Evolutionary conservation across 2,888 invertebrate genomes (phyloP).

Genomic region (Chalcosyrphus nemorum): DNA sequence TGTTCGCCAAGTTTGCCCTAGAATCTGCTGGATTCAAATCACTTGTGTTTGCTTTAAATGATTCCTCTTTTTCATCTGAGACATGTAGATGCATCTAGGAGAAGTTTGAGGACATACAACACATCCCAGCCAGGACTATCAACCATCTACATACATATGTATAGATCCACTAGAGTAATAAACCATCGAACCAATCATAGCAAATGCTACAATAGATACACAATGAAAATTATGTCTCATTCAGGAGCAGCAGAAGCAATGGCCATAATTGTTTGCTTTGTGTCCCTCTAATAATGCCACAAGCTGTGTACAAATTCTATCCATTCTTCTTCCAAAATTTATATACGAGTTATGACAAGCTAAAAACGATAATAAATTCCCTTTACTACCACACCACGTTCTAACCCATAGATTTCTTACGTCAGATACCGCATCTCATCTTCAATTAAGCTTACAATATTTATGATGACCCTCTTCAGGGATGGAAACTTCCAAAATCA

Average conservation of each 20-base stretch:
- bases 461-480: slow-evolving; percentile 9
- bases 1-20: too few relatives aligned
- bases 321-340: background rate
- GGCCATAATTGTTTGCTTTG: background rate
- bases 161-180: too few relatives aligned
- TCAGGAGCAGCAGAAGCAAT: background rate
- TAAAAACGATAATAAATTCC: background rate
- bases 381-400: background rate
- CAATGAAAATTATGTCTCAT: background rate
- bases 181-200: too few relatives aligned
- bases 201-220: background rate
- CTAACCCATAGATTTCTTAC: background rate
- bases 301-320: background rate
- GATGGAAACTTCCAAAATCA: slow-evolving; percentile 21
- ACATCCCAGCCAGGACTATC: too few relatives aligned
- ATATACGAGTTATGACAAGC: background rate
- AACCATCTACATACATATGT: too few relatives aligned
- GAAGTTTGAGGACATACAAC: too few relatives aligned
- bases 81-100: too few relatives aligned
- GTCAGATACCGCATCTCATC: background rate
- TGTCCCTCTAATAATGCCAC: background rate
- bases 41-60: too few relatives aligned
- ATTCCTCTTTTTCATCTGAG: too few relatives aligned
- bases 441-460: slow-evolving; percentile 19
- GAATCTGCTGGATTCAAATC: too few relatives aligned